These are phyloP conservation scores for Leptinotarsa juncta DNA, from an alignment of 2,888 invertebrate genomes.

Conservation along the genomic window DNA sequence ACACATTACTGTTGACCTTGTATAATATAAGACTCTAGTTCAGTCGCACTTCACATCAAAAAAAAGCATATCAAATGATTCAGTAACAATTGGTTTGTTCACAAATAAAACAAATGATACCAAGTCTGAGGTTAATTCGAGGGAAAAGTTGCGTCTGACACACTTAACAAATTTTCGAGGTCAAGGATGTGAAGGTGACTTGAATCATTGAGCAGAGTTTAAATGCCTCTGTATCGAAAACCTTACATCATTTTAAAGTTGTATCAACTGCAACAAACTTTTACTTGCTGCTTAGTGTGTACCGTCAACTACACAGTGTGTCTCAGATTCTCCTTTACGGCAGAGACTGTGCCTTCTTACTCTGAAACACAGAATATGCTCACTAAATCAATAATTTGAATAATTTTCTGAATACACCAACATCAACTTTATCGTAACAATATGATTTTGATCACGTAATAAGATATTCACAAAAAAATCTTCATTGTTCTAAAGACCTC, in stretches of 20 bases:
- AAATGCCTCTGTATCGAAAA: slow-evolving; percentile 7
- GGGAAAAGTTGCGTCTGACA: slow-evolving; percentile 18
- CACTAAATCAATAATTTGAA: too few species aligned
- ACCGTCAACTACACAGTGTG: too few species aligned
- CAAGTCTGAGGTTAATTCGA: slow-evolving; percentile 9
- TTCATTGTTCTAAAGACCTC: too few species aligned
- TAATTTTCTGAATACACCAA: too few species aligned
- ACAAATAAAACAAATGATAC: slow-evolving; percentile 9
- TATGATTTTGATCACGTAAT: too few species aligned
- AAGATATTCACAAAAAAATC: too few species aligned
- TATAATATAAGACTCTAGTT: not conserved
- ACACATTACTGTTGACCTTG: too few species aligned
- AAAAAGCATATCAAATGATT: not conserved
- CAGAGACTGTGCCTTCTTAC: too few species aligned
- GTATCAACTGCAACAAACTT: not conserved
- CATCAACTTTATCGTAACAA: too few species aligned
- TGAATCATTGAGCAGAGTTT: slow-evolving; percentile 7
- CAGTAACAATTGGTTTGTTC: slow-evolving; percentile 1
- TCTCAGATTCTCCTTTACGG: too few species aligned
- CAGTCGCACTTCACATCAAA: not conserved
- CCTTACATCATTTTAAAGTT: not conserved
- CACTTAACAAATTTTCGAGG: slow-evolving; percentile 1
- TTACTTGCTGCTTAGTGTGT: not conserved
- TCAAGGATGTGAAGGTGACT: slow-evolving; percentile 15
- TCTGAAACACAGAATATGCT: too few species aligned